Base-by-base conservation (phyloP, 2,888 invertebrate genomes). In the Rotaria socialis region DNA sequence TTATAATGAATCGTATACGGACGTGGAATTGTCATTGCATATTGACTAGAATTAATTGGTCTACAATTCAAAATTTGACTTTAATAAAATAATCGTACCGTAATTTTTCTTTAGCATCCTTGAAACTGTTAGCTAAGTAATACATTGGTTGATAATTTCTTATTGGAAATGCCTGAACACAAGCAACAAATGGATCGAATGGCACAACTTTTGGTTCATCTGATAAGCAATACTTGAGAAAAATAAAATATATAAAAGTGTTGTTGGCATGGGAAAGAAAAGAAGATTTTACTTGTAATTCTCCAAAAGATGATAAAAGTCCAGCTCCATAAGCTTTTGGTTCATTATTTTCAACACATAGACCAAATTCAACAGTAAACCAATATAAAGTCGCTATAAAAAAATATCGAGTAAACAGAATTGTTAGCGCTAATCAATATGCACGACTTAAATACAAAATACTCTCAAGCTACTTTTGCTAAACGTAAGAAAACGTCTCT, bases 261-360 rank as follows among this genome's bases (percentile, higher is more conserved):
- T 47, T 47, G 7, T 47, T 11, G 35, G 35, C 2, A 35, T 35
- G 35, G 47, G 11, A 47, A 47, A 47, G 11, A 10, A 4, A 47
- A 47, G 11, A 47, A 47, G 8, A 14, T 14, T 27, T 85, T 88
- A 92, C 92, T 90, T 92, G 90, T 35, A 99, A 93, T 92, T 99
- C 99, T 80, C 98, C 98, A 90, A 96, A 99, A 74, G 97, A 96
- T 84, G 97, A 97, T 88, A 99, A 93, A 94, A 97, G 94, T 87
- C 98, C 99, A 75, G 99, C 99, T 52, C 99, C 99, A 91, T 96
- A 99, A 0, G 97, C 99, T 92, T 97, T 97, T 87, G 96, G 93
- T 89, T 95, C 93, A 10, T 94, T 94, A 89, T 95, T 94, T 92
- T 99, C 97, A 92, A 96, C 95, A 94, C 99, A 99, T 85, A 99